phyloP scores from a whole-genome alignment of 1,140 invertebrate species.

The Drosophila lacteicornis region DNA sequence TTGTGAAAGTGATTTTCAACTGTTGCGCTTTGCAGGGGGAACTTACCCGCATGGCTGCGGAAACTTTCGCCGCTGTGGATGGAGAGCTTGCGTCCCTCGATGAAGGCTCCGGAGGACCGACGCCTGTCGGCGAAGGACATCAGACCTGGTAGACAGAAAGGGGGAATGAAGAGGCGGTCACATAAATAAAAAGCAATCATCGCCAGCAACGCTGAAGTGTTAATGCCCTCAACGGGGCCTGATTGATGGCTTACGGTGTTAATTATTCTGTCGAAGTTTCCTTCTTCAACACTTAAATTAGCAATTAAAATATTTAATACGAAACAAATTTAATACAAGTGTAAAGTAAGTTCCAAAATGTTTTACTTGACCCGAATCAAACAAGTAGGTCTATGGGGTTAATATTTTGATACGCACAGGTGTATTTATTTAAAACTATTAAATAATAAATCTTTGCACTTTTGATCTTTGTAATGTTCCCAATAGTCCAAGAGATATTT shows the following conservation, averaged over 20 bases:
- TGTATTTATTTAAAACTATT: too few relatives aligned
- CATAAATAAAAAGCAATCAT: slow-evolving; percentile 43
- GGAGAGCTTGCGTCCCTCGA: slow-evolving; percentile 81
- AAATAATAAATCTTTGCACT: too few relatives aligned
- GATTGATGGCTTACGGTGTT: slow-evolving; percentile 33
- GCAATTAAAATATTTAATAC: background rate
- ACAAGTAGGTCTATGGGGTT: too few relatives aligned
- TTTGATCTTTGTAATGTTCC: too few relatives aligned
- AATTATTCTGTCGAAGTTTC: slow-evolving; percentile 3
- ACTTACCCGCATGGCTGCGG: slow-evolving; percentile 81
- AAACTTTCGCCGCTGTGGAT: slow-evolving; percentile 84
- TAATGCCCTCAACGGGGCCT: slow-evolving; percentile 27
- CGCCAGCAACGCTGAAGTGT: slow-evolving; percentile 9
- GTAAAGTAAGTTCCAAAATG: too few relatives aligned
- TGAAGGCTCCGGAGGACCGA: slow-evolving; percentile 82
- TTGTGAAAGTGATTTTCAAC: slow-evolving; percentile 81
- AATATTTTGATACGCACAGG: too few relatives aligned
- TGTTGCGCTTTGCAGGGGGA: slow-evolving; percentile 59
- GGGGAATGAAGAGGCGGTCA: slow-evolving; percentile 14
- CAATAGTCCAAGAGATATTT: too few relatives aligned
- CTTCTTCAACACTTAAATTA: background rate
- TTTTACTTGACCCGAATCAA: too few relatives aligned
- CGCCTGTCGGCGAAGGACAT: slow-evolving; percentile 84
- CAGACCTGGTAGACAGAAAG: slow-evolving; percentile 57
- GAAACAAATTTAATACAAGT: background rate